These are phyloP conservation scores for Actinopyga echinites DNA, from an alignment of 53 echinoderm and acorn worm genomes.

Conservation along the genomic window DNA sequence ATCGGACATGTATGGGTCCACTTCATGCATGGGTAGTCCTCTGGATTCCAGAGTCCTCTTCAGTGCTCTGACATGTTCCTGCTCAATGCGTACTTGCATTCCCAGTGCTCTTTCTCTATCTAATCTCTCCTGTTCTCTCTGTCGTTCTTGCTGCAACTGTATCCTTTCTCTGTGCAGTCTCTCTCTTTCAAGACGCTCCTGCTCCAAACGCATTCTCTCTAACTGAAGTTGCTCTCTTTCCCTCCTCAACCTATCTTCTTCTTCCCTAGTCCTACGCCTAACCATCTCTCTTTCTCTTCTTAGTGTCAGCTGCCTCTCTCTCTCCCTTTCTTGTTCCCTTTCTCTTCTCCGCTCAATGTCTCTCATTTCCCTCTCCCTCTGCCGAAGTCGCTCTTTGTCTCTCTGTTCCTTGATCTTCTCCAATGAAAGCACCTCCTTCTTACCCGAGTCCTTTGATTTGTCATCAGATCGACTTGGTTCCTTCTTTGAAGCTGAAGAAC, in stretches of 20 bases:
- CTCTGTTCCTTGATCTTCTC: conserved; percentile 97
- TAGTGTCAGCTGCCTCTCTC: conserved; percentile 72
- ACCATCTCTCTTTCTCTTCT: conserved; percentile 82
- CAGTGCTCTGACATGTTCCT: conserved; percentile 79
- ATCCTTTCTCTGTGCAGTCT: conserved; percentile 84
- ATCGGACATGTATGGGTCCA: conserved; percentile 77
- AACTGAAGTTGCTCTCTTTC: conserved; percentile 88
- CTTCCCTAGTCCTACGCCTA: conserved; percentile 83
- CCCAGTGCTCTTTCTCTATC: conserved; percentile 87
- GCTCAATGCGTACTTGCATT: conserved; percentile 90
- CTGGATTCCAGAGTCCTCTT: conserved; percentile 87
- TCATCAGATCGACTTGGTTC: not conserved
- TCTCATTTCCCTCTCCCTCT: conserved; percentile 82
- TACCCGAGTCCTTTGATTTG: conserved; percentile 46
- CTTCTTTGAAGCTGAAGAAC: conserved; percentile 17
- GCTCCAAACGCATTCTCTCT: conserved; percentile 77
- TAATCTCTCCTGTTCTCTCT: conserved; percentile 78
- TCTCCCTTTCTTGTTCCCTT: conserved; percentile 72
- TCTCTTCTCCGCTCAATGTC: conserved; percentile 88
- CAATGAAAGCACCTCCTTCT: conserved; percentile 82
- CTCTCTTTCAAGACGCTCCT: conserved; percentile 86
- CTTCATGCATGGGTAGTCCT: conserved; percentile 71
- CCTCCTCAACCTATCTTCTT: conserved; percentile 74
- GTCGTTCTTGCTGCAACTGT: conserved; percentile 87
- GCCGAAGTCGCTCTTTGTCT: conserved; percentile 75